Evolutionary conservation across 2,888 invertebrate species (phyloP), one percentile per base, ranked within the genome.

Genomic region (Serripes groenlandicus): DNA sequence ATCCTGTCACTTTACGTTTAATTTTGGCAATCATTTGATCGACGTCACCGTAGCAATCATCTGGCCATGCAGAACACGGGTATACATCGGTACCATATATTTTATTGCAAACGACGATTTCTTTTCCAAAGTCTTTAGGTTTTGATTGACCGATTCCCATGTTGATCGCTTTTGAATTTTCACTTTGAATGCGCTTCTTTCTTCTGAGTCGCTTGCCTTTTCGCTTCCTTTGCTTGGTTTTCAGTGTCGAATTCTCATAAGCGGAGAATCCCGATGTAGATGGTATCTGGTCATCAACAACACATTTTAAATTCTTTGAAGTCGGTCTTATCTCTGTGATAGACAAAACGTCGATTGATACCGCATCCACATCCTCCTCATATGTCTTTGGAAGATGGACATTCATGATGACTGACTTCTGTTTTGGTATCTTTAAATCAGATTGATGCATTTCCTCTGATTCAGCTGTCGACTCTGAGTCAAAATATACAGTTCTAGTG

Each of bases 51-150:
- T 66, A 37, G 30, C 60, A 60, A 64, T 74, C 64, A n/a, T 49
- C 32, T 23, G 62, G 52, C 11, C 54, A 52, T 3, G 30, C 35
- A 15, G 70, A 32, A 66, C 42, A 78, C 23, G 78, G 73, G 21
- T 68, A 78, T 21, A 62, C 21, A 72, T 74, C 74, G 7, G 78
- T 42, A 23, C 58, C 74, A 32, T 78, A 78, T 26, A 78, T 73
- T 32, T 74, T 78, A 30, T 78, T 78, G 34, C 78, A 73, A 52
- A 78, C 68, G 2, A 52, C 60, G 9, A 78, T 49, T 35, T 78
- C 78, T 1, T 78, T 62, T 5, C 74, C 78, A 49, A 78, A 78
- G 21, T 74, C 73, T 23, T 37, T 78, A 9, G 28, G 30, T 35
- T 54, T 54, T 7, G 37, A 28, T n/a, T n/a, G 9, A 5, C 23